These are phyloP conservation scores for Melinaea marsaeus DNA, from an alignment of 2,888 invertebrate species.

Conservation along the genomic window DNA sequence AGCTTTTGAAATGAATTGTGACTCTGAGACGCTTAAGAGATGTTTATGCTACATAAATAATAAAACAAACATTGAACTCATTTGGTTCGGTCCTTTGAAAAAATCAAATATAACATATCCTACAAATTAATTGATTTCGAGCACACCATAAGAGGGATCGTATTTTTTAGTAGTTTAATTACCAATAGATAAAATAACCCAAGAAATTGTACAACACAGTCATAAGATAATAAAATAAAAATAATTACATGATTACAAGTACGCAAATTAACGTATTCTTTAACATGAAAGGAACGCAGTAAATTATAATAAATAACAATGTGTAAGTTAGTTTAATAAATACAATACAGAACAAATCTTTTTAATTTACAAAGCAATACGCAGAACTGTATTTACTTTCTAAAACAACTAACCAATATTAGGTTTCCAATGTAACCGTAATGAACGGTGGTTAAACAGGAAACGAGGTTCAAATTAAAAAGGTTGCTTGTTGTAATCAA, in stretches of 20 bases:
- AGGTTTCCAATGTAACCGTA: constrained; percentile 7
- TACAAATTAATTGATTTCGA: too few species aligned
- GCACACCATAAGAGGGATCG: too few species aligned
- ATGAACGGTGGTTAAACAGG: constrained; percentile 20
- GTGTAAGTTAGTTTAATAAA: not conserved
- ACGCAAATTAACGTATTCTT: too few species aligned
- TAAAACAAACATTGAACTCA: not conserved
- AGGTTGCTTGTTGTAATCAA: constrained; percentile 32
- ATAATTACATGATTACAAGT: too few species aligned
- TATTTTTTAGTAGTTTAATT: too few species aligned
- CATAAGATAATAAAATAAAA: too few species aligned
- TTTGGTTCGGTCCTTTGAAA: not conserved
- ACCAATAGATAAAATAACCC: too few species aligned
- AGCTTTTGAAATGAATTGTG: constrained; percentile 3
- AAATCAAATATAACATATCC: too few species aligned
- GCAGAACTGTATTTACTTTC: not conserved
- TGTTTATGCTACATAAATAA: not conserved
- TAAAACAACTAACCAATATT: constrained; percentile 7
- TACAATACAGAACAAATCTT: constrained; percentile 4
- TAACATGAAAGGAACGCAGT: too few species aligned
- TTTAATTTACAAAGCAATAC: constrained; percentile 4
- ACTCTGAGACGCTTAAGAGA: not conserved
- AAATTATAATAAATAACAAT: too few species aligned
- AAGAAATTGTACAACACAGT: too few species aligned
- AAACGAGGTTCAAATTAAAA: constrained; percentile 30